Base-by-base conservation (phyloP, 2,888 invertebrate species). In the Limnephilus marmoratus region DNA sequence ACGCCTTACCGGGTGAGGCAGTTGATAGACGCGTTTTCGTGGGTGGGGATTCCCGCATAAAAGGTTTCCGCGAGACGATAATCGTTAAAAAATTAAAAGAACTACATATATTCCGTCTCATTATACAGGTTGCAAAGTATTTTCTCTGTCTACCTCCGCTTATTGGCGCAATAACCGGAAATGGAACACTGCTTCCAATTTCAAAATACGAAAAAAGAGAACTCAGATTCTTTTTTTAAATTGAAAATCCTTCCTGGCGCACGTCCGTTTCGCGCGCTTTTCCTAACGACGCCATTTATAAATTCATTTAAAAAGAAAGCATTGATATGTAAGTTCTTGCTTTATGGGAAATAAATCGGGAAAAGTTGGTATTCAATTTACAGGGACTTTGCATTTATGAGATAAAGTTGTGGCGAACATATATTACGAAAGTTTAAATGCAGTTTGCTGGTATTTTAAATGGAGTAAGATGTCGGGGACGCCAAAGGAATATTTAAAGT, bases 231-330 rank as follows among this genome's bases (percentile, higher is more conserved):
- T 37, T 34, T 83, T 83, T 83, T 83, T 34, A 83, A 83, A 83
- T 83, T 37, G 83, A 83, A 83, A 83, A 83, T 34, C 83, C 3
- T 34, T 41, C 83, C 31, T 15, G 34, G 31, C 34, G 83, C 83
- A 83, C 83, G 83, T 83, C 83, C 83, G 68, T 68, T 68, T n/a
- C 68, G 83, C 83, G 83, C 37, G 83, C 83, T 41, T 12, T 31
- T 41, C 37, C 83, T 83, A 83, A 83, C 83, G 83, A 83, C 37
- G 37, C 37, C 83, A 83, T 83, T 83, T 83, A 37, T 68, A 68
- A 68, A 68, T n/a, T 68, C 68, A 68, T 68, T 24, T 68, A n/a
- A 68, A 68, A 68, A 68, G 7, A 68, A 68, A 68, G 68, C 24
- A 68, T 24, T 5, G 68, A 68, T 68, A 68, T 68, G 5, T n/a